Evolutionary conservation across 2,113 vertebrate species (phyloP), one percentile per base, ranked within the genome.

Genomic region (Myotis lucifugus): DNA sequence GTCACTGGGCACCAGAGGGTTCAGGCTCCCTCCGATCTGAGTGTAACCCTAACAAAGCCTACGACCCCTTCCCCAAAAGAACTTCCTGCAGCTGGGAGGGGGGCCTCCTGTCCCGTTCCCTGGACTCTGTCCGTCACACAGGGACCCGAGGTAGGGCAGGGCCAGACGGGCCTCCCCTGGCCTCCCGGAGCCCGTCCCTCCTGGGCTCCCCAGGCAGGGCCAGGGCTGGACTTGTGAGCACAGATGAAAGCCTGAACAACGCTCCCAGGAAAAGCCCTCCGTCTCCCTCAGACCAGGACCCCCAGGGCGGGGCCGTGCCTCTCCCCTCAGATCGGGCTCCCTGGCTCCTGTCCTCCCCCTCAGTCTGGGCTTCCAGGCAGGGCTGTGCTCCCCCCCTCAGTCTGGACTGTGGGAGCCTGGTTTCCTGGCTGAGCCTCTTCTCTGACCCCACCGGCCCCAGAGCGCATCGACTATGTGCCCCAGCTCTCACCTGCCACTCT

Each of bases 401-500:
- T 37, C 69, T 11, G 52, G 25, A 27, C 50, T 5, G 8, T 8
- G 9, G 70, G 48, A 48, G 27, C 69, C 23, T 15, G 29, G 8
- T 4, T 15, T 50, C 37, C 66, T 3, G 4, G 8, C 11, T 83
- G 56, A 67, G 3, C 13, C n/a, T 50, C 90, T 87, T 27, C 12
- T 19, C 23, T 85, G 54, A 6, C 42, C 21, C 12, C 19, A 3
- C 50, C 2, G 0, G 12, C 32, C 1, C 2, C 74, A 85, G 97
- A 96, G 74, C 46, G 0, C 18, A 50, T 95, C 18, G 0, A 3
- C 13, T 97, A 97, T 0, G 5, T 0, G 0, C 98, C 98, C 0
- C 3, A 0, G 10, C 91, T 98, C 52, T 32, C 76, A 0, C 0
- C 0, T 0, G 0, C 5, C 0, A 0, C 0, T 0, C 85, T 98